Evolutionary conservation across 2,797 vertebrate species (phyloP), one percentile per base, ranked within the genome.

Genomic region (Rhinophrynus dorsalis): DNA sequence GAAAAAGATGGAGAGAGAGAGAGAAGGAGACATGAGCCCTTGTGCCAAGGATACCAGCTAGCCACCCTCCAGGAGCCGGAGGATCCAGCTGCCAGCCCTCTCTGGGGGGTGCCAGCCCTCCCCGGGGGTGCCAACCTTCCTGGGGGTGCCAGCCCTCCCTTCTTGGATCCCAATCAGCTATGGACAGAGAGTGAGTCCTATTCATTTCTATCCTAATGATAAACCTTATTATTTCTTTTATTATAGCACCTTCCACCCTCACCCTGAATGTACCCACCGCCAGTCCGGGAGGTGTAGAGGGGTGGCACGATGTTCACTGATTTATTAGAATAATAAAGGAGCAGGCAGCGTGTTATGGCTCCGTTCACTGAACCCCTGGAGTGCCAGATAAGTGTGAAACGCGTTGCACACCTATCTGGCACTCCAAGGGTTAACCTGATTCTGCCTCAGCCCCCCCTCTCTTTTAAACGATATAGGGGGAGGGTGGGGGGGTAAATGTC

Each of bases 111-210:
- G 51, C 18, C 51, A 66, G 45, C 74, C 55, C 58, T 65, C 26
- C 62, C 40, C 2, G 61, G 76, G 40, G 51, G 47, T 54, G 35
- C 17, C 50, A 64, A 42, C 74, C 58, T 64, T 32, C 62, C 47
- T 3, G 61, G 76, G 40, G 40, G 21, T 23, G 5, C 44, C 44
- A 48, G 18, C 44, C 44, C 44, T 48, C 44, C 44, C 44, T 48
- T 44, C 40, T 18, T 44, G 17, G 15, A 27, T 26, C 47, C 44
- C 26, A 45, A 33, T 26, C 58, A 74, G 32, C 50, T 45, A 74
- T 67, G 75, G 70, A 74, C 55, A 63, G 60, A 73, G 61, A 76
- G 75, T 68, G 75, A 74, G 75, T 62, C n/a, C 20, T 61, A 47
- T 13, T 2, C 20, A 18, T 58, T 48, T 50, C n/a, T n/a, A n/a